Evolutionary conservation across 2,113 vertebrate species (phyloP).

Genomic region (Ptyas mucosa): DNA sequence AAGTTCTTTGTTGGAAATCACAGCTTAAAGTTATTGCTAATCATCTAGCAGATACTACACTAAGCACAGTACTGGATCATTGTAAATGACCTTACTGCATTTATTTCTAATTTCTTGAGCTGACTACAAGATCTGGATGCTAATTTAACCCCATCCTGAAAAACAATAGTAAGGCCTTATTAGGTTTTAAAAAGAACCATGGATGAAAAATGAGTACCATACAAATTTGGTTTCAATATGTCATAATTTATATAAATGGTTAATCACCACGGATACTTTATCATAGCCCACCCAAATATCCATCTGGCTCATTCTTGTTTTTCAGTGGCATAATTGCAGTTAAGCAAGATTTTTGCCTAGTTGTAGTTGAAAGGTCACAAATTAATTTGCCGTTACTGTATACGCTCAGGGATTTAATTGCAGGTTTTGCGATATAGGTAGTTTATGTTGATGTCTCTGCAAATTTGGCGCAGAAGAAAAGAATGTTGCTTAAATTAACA

Average conservation of each 20-base stretch:
- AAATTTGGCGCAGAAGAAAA: constrained; percentile 44
- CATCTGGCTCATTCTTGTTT: background rate
- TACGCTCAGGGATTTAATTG: background rate
- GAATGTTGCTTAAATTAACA: constrained; percentile 62
- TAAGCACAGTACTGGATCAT: background rate
- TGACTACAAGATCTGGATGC: background rate
- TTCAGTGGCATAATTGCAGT: background rate
- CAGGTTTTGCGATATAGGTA: background rate
- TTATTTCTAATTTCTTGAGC: background rate
- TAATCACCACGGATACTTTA: background rate
- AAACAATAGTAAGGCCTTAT: background rate
- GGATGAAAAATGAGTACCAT: background rate
- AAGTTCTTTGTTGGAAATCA: background rate
- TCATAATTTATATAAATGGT: background rate
- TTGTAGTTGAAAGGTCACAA: background rate
- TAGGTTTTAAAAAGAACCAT: background rate
- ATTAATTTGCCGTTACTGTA: background rate
- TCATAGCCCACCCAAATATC: background rate
- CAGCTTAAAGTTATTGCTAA: background rate
- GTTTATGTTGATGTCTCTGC: constrained; percentile 21
- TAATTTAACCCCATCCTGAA: background rate
- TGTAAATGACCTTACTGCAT: background rate
- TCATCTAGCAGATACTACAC: background rate
- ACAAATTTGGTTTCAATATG: background rate
- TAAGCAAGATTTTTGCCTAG: background rate